A percentile compares a stretch with the other conserved stretches of the same genome.
These are phyloP conservation scores for Tetragonula carbonaria DNA, from an alignment of 2,888 invertebrate species.

Conservation along the genomic window DNA sequence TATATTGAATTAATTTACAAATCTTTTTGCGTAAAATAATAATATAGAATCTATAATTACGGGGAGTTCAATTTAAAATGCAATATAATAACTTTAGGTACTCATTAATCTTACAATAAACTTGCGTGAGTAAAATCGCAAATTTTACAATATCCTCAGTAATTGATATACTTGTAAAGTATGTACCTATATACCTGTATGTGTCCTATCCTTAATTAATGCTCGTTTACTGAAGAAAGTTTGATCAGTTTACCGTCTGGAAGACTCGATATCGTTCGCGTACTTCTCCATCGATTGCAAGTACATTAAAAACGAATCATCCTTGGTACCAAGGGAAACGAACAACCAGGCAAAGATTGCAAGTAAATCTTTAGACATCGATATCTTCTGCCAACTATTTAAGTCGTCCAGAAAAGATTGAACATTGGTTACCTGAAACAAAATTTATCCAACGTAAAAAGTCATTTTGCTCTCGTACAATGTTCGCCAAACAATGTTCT, in stretches of 20 bases:
- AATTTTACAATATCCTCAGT: too few relatives aligned
- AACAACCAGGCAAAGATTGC: conserved; percentile 79
- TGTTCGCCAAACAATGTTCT: not conserved
- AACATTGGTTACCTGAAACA: conserved; percentile 63
- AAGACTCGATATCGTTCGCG: conserved; percentile 55
- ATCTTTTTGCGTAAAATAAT: too few relatives aligned
- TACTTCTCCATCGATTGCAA: conserved; percentile 77
- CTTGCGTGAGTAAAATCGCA: too few relatives aligned
- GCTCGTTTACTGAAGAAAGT: not conserved
- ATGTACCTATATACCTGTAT: too few relatives aligned
- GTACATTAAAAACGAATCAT: conserved; percentile 77
- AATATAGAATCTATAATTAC: too few relatives aligned
- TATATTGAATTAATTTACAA: too few relatives aligned
- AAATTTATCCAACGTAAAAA: not conserved
- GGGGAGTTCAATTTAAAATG: too few relatives aligned
- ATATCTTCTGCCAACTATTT: conserved; percentile 75
- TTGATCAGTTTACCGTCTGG: conserved; percentile 15
- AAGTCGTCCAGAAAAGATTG: conserved; percentile 69
- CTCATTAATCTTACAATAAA: too few relatives aligned
- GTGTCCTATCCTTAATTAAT: too few relatives aligned
- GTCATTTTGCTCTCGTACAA: not conserved
- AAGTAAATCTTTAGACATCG: conserved; percentile 77
- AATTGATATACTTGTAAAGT: too few relatives aligned
- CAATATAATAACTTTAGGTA: too few relatives aligned
- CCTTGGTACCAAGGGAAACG: conserved; percentile 75